Evolutionary conservation across 2,113 vertebrate species (phyloP), one percentile per base, ranked within the genome.

Genomic region (Ammodramus savannarum): DNA sequence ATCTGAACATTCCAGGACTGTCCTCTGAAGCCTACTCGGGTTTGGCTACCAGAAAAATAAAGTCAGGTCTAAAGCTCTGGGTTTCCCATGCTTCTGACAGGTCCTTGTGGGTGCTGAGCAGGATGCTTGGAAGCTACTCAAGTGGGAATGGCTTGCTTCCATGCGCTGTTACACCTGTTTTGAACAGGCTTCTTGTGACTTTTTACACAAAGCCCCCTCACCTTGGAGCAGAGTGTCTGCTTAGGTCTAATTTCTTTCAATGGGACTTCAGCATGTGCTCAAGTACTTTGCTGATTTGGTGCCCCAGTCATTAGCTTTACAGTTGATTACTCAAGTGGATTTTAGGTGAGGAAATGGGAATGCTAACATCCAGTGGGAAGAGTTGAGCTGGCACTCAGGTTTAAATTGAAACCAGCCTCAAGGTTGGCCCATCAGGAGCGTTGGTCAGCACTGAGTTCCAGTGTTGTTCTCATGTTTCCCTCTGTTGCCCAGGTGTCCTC

Each of bases 271-370:
- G 84, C 55, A 17, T 65, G 74, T 85, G 68, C 91, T 96, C 57
- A 59, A 96, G 95, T 51, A 62, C 77, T 81, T 69, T 22, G 77
- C 95, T 96, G 89, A 95, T 94, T 90, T 74, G 91, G 93, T 90
- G 55, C 73, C 76, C 8, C 3, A 91, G 87, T 84, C 81, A 49
- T 87, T 71, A 95, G 65, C 91, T 81, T 89, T 43, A 27, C 61
- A 43, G 95, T 71, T 96, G 95, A 95, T 96, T 96, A 94, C 89
- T 95, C 89, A 87, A 94, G 96, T 93, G 91, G 89, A 29, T 85
- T 94, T 94, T 62, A 59, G 69, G 65, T 59, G 65, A 43, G 43
- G 65, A 72, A 87, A 77, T 6, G 65, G 80, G 91, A 92, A 91
- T 58, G 69, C 46, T 86, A 72, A 91, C 63, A 89, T 22, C 51